Base-by-base conservation (phyloP, 2,888 invertebrate species). In the Morpho helenor region DNA sequence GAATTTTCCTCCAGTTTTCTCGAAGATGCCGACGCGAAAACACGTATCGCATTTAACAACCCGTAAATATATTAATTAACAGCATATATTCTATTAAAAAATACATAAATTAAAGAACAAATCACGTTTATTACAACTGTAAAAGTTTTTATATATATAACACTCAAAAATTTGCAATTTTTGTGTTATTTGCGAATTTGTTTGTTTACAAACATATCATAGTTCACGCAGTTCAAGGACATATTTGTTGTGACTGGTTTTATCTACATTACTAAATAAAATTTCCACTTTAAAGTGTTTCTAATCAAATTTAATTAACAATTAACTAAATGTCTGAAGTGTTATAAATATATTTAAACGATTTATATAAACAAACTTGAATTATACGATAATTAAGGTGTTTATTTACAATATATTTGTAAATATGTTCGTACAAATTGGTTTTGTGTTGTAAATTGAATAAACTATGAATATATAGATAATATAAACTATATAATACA, bases 201-300 rank as follows among this genome's bases (percentile, higher is more conserved):
- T 66, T 73, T 78, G 77, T 77, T 78, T 71, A 72, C 73, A 71
- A 79, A 79, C 75, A 79, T 66, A 61, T 44, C 72, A 7, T 73
- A 73, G 76, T 63, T 75, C 71, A 69, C 70, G 72, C 63, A 48
- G 52, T 49, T 63, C 65, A 68, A 67, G 66, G 67, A 62, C 58
- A 53, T 46, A 54, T 50, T 56, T 62, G 60, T 59, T 51, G 50
- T 55, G 47, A 23, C 22, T 52, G 46, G 50, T 49, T 39, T 9
- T 44, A 31, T 31, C 31, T 5, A 31, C 31, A 31, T 3, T 31
- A 5, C 5, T 31, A 31, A 31, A 31, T 16, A 1, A 16, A 16
- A 16, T 16, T 16, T 16, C 31, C 5, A 5, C 5, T 31, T 31
- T 31, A 31, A 31, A 31, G 3, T 31, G 31, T 3, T 31, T 31